phyloP scores from a whole-genome alignment of 2,113 vertebrate genomes.

The Heteronetta atricapilla region DNA sequence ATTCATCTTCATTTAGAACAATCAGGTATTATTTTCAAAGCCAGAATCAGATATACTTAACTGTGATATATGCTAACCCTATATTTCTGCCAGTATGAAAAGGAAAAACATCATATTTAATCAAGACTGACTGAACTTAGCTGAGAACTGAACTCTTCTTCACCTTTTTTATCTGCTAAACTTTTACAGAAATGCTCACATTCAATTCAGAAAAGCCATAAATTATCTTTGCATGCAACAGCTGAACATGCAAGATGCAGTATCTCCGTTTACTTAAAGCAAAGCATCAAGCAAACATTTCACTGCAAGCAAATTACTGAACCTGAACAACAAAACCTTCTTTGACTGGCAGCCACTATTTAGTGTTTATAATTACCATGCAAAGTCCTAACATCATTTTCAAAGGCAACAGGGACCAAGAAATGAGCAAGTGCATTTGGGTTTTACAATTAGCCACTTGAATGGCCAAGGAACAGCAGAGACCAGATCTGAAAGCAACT shows the following conservation, averaged over 20 bases:
- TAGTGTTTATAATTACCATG: not conserved
- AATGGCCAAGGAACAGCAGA: not conserved
- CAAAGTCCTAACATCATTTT: not conserved
- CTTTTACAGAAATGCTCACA: not conserved
- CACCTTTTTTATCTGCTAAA: not conserved
- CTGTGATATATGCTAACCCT: not conserved
- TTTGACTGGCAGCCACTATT: not conserved
- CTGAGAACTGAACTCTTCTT: not conserved
- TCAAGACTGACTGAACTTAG: not conserved
- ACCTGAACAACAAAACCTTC: not conserved
- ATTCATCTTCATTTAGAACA: not conserved
- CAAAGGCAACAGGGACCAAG: not conserved
- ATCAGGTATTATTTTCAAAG: not conserved
- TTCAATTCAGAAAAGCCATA: slow-evolving; percentile 24
- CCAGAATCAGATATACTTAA: not conserved
- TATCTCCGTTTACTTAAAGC: slow-evolving; percentile 25
- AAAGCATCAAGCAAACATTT: slow-evolving; percentile 9
- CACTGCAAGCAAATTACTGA: slow-evolving; percentile 2
- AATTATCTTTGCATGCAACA: slow-evolving; percentile 71
- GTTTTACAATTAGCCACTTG: not conserved
- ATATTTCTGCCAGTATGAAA: not conserved
- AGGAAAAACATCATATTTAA: not conserved
- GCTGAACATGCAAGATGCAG: slow-evolving; percentile 59
- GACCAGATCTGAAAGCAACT: not conserved
- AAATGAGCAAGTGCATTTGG: not conserved